Conservation (phyloP, 2,797 vertebrate species). For the Microctenopoma stevenorrisi region DNA sequence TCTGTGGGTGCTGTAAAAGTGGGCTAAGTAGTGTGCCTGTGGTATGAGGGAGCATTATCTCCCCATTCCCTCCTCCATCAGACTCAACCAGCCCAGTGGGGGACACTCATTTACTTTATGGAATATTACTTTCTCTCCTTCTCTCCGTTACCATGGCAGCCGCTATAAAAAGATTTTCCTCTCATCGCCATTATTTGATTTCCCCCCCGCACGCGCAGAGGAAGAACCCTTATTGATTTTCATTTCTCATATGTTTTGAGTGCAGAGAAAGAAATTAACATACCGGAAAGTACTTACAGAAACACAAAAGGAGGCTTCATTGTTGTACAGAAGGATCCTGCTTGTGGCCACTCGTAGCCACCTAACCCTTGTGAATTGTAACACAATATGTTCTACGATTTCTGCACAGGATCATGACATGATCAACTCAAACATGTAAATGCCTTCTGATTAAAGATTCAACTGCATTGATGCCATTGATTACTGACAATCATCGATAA, state of each 20-base stretch:
- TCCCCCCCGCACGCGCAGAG: constrained; percentile 37
- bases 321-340: constrained; percentile 3
- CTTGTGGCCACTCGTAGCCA: constrained; percentile 1
- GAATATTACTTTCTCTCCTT: constrained; percentile 82
- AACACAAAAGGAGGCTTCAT: constrained; percentile 32
- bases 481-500: no score
- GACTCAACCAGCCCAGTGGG: constrained; percentile 75
- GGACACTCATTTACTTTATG: constrained; percentile 82
- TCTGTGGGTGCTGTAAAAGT: constrained; percentile 71
- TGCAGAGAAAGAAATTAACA: constrained; percentile 70
- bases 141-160: constrained; percentile 82
- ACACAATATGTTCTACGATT: constrained; percentile 5
- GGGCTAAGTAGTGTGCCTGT: constrained; percentile 70
- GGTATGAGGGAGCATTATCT: constrained; percentile 67
- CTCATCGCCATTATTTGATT: constrained; percentile 78
- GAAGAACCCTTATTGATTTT: constrained; percentile 82
- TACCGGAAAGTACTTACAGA: constrained; percentile 61
- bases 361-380: constrained; percentile 10
- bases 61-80: constrained; percentile 74
- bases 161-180: constrained; percentile 83
- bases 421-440: background rate
- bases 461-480: background rate
- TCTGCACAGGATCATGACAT: constrained; percentile 4
- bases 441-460: background rate
- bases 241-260: constrained; percentile 77